These are phyloP conservation scores for Chamaea fasciata DNA, from an alignment of 2,113 vertebrate genomes.

Conservation along the genomic window DNA sequence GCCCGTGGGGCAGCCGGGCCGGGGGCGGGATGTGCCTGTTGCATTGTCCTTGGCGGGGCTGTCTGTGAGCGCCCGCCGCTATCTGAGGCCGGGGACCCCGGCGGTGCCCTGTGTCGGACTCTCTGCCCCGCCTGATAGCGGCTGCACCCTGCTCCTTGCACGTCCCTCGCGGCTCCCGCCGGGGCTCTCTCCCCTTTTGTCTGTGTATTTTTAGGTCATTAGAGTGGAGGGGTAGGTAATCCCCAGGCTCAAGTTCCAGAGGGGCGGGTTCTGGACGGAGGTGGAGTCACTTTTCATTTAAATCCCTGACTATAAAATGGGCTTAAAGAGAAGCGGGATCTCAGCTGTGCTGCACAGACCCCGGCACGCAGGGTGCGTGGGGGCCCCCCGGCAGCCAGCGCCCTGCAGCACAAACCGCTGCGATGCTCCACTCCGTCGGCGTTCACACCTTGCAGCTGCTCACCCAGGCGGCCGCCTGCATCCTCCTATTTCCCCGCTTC, in stretches of 20 bases:
- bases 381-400: slow-evolving; percentile 21
- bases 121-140: slow-evolving; percentile 1
- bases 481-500: slow-evolving; percentile 94
- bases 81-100: not conserved
- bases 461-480: slow-evolving; percentile 86
- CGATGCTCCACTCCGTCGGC: slow-evolving; percentile 85
- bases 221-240: slow-evolving; percentile 82
- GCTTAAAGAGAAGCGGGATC: slow-evolving; percentile 73
- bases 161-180: slow-evolving; percentile 31
- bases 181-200: slow-evolving; percentile 58
- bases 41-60: not conserved
- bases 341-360: slow-evolving; percentile 76
- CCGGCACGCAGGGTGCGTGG: slow-evolving; percentile 44
- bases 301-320: slow-evolving; percentile 91
- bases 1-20: not conserved
- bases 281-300: slow-evolving; percentile 91
- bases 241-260: slow-evolving; percentile 89
- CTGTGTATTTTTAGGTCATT: slow-evolving; percentile 70
- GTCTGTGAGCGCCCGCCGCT: not conserved
- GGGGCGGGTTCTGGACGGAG: slow-evolving; percentile 89
- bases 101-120: not conserved
- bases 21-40: not conserved
- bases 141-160: slow-evolving; percentile 36
- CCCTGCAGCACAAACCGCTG: slow-evolving; percentile 52
- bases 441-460: slow-evolving; percentile 85